Percentiles rank a stretch among this genome's conserved stretches.
phyloP scores from a whole-genome alignment of 2,797 vertebrate genomes.

The Eulemur rubriventer region DNA sequence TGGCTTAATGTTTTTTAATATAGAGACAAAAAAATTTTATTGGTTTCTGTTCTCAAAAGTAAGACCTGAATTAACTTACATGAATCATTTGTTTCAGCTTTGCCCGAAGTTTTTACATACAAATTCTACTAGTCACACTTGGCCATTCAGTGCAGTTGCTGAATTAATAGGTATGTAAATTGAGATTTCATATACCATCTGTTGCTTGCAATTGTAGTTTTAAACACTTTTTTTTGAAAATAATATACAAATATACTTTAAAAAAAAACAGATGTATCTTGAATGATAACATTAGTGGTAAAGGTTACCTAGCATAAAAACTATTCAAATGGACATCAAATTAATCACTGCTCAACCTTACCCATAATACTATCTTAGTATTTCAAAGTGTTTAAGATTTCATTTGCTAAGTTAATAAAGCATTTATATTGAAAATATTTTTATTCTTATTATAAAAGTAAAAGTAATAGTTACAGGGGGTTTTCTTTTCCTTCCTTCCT shows the following conservation, averaged over 20 bases:
- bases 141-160: conserved; percentile 97
- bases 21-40: not conserved
- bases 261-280: not conserved
- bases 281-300: not conserved
- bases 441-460: conserved; percentile 33
- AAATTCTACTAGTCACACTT: conserved; percentile 98
- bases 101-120: conserved; percentile 94
- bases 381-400: not conserved
- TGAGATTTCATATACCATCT: conserved; percentile 17
- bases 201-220: conserved; percentile 49
- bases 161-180: conserved; percentile 95
- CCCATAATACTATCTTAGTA: not conserved
- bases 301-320: not conserved
- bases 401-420: conserved; percentile 26
- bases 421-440: conserved; percentile 44
- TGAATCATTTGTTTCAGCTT: conserved; percentile 88
- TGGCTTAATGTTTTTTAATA: not conserved
- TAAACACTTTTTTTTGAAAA: conserved; percentile 39
- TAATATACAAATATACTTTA: not conserved
- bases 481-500: not conserved
- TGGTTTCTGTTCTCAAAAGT: conserved; percentile 42
- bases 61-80: conserved; percentile 54
- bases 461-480: not conserved
- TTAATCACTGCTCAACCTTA: not conserved
- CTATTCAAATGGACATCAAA: not conserved